Evolutionary conservation across 2,113 vertebrate species (phyloP).

Genomic region (Xerus inauris): DNA sequence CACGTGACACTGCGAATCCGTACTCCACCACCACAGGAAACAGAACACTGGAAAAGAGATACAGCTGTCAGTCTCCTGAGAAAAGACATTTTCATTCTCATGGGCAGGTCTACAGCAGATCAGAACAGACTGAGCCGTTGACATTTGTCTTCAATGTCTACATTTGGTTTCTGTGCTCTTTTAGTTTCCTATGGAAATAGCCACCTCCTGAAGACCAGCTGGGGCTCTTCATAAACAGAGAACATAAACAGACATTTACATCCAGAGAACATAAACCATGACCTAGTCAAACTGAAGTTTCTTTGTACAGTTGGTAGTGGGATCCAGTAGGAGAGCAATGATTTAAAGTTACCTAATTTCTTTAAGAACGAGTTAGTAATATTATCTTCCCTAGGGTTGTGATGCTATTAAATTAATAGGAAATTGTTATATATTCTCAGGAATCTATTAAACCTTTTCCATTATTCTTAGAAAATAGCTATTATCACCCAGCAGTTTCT

Average conservation of each 20-base stretch:
- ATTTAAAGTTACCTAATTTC: not conserved
- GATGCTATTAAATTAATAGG: not conserved
- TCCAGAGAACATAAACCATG: not conserved
- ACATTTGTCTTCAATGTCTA: not conserved
- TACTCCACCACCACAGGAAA: conserved; percentile 94
- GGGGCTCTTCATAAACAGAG: no score
- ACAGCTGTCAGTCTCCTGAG: not conserved
- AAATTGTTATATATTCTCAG: not conserved
- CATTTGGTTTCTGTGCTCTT: not conserved
- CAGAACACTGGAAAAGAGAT: conserved; percentile 91
- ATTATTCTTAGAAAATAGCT: not conserved
- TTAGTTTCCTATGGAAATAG: not conserved
- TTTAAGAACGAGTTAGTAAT: not conserved
- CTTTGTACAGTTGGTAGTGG: accelerated
- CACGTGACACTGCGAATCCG: conserved; percentile 92
- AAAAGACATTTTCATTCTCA: not conserved
- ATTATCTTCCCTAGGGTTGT: not conserved
- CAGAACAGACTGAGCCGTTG: not conserved
- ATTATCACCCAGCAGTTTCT: not conserved
- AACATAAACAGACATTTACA: no score
- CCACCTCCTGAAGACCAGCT: not conserved
- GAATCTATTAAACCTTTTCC: not conserved
- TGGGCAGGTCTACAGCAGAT: not conserved
- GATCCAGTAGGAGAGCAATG: not conserved
- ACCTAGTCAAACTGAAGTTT: not conserved